phyloP scores from a whole-genome alignment of 2,888 invertebrate genomes.

The Myopa testacea region DNA sequence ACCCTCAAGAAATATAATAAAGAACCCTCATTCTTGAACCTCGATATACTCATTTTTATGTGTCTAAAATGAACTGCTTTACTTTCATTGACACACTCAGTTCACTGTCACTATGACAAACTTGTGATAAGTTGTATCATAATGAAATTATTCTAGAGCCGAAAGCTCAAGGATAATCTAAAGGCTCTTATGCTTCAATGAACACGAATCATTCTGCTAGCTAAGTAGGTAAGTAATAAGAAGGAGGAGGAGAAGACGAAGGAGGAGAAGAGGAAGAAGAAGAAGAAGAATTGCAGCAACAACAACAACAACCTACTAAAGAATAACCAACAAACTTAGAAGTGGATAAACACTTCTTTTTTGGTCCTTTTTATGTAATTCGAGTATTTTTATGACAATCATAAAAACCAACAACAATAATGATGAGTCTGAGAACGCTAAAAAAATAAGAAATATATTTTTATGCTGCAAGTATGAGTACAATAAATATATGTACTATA shows the following conservation, averaged over 20 bases:
- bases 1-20: not conserved
- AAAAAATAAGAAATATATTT: not conserved
- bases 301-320: not conserved
- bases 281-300: not conserved
- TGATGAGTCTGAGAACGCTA: not conserved
- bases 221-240: not conserved
- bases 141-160: not conserved
- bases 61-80: too few relatives aligned
- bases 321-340: not conserved
- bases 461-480: too few relatives aligned
- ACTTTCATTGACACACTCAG: not conserved
- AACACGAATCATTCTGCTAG: not conserved
- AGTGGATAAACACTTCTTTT: constrained; percentile 33
- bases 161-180: not conserved
- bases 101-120: not conserved
- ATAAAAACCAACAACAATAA: constrained; percentile 4
- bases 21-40: not conserved
- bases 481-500: too few relatives aligned
- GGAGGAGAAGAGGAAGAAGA: not conserved
- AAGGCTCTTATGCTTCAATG: not conserved
- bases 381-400: constrained; percentile 29
- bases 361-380: constrained; percentile 33
- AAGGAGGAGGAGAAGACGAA: not conserved
- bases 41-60: too few relatives aligned
- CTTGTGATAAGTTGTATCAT: not conserved